Conservation (phyloP, 2,888 invertebrate genomes). For the Perizoma flavofasciatum region DNA sequence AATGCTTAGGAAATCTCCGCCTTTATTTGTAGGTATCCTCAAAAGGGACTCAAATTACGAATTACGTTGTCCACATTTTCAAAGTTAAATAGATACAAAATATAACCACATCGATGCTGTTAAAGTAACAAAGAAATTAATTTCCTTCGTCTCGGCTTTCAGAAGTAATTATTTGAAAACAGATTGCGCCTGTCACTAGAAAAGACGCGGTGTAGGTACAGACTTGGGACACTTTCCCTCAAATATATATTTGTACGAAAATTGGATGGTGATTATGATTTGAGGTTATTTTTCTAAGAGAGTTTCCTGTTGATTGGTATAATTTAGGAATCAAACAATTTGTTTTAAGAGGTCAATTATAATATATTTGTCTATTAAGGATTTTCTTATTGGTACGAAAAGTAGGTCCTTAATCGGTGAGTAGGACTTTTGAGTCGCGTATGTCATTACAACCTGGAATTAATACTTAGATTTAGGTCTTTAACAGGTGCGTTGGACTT, state of each 20-base stretch:
- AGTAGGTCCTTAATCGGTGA: too few species aligned
- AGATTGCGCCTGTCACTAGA: slow-evolving; percentile 75
- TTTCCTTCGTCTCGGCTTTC: slow-evolving; percentile 73
- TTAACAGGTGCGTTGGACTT: background rate
- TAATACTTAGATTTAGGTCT: background rate
- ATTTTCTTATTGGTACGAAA: too few species aligned
- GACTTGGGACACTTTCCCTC: slow-evolving; percentile 36
- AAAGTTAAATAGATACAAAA: slow-evolving; percentile 41
- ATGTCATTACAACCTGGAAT: too few species aligned
- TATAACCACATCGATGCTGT: slow-evolving; percentile 57
- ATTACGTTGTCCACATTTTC: slow-evolving; percentile 30
- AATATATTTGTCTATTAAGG: too few species aligned
- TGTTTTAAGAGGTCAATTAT: too few species aligned
- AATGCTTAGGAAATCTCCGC: too few species aligned
- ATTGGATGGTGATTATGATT: background rate
- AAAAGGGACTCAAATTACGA: slow-evolving; percentile 28
- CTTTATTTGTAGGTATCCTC: slow-evolving; percentile 1
- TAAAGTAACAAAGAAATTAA: slow-evolving; percentile 75
- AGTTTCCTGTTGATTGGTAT: too few species aligned
- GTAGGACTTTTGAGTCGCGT: too few species aligned
- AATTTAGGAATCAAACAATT: too few species aligned
- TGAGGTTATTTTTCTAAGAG: background rate
- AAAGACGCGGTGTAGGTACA: slow-evolving; percentile 52
- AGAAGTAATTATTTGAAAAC: slow-evolving; percentile 79
- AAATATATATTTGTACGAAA: slow-evolving; percentile 16